These are phyloP conservation scores for Tetranychus truncatus DNA, from an alignment of 2,888 invertebrate species.

Conservation along the genomic window DNA sequence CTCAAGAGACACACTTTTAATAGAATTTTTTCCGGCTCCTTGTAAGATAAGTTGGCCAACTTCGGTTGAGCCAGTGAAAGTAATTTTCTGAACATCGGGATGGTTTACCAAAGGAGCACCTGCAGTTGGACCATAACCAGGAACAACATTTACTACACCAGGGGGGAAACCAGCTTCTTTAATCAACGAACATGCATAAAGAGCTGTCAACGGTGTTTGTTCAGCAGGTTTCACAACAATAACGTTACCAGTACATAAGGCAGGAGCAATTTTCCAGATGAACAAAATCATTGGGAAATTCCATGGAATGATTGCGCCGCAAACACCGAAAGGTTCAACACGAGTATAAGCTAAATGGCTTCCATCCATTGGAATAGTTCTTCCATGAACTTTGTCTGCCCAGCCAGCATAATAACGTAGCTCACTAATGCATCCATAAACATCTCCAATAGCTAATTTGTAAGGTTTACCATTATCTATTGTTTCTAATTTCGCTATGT, in stretches of 20 bases:
- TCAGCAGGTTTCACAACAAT: slow-evolving; percentile 63
- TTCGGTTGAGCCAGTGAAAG: slow-evolving; percentile 58
- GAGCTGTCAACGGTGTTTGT: slow-evolving; percentile 60
- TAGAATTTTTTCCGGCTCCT: slow-evolving; percentile 53
- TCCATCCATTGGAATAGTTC: slow-evolving; percentile 42
- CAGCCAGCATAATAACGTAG: slow-evolving; percentile 68
- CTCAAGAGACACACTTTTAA: slow-evolving; percentile 64
- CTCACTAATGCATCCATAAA: slow-evolving; percentile 27
- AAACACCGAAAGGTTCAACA: slow-evolving; percentile 73
- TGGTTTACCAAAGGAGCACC: slow-evolving; percentile 50
- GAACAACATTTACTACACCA: slow-evolving; percentile 56
- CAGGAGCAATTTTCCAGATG: slow-evolving; percentile 37
- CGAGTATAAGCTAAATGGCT: slow-evolving; percentile 20
- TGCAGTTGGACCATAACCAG: slow-evolving; percentile 55
- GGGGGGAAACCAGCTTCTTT: slow-evolving; percentile 54
- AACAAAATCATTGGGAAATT: slow-evolving; percentile 43
- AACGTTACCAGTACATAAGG: slow-evolving; percentile 47
- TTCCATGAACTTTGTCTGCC: slow-evolving; percentile 66
- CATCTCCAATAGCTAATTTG: slow-evolving; percentile 34
- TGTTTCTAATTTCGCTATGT: slow-evolving; percentile 54
- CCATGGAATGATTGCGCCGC: slow-evolving; percentile 62
- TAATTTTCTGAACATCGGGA: slow-evolving; percentile 51
- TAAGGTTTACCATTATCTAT: slow-evolving; percentile 87
- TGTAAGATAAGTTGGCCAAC: slow-evolving; percentile 40
- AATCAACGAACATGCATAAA: slow-evolving; percentile 49